Conservation (phyloP, 2,113 vertebrate species). For the Neogobius melanostomus region DNA sequence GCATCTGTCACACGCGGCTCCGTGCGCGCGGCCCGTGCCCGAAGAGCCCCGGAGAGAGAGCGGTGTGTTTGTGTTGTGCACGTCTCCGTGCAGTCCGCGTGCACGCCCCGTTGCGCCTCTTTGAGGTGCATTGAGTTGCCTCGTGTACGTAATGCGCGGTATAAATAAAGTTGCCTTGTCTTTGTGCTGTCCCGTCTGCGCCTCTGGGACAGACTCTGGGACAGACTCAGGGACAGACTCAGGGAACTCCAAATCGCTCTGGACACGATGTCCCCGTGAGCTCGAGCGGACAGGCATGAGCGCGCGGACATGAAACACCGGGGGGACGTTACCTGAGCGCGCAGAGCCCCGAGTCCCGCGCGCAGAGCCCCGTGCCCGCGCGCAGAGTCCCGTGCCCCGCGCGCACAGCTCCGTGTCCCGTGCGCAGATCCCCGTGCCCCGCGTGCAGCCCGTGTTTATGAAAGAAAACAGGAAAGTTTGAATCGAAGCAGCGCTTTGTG, state of each 20-base stretch:
- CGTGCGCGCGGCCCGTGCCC: background rate
- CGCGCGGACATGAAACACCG: background rate
- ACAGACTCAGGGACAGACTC: too few species aligned
- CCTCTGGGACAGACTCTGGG: too few species aligned
- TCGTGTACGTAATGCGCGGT: too few species aligned
- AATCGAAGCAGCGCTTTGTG: background rate
- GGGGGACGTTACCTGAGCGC: background rate
- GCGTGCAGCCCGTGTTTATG: background rate
- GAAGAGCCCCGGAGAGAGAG: background rate
- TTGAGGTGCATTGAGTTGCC: too few species aligned
- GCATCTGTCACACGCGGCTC: background rate
- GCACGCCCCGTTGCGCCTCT: background rate
- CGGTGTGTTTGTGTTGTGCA: background rate
- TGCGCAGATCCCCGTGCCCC: background rate
- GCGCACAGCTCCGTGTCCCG: too few species aligned
- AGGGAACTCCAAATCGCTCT: background rate
- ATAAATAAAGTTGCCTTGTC: too few species aligned
- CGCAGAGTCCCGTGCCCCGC: background rate
- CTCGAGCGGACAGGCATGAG: background rate
- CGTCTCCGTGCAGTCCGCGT: background rate
- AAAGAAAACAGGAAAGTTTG: background rate
- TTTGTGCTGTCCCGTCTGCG: background rate
- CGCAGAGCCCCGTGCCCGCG: too few species aligned
- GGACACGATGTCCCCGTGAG: background rate
- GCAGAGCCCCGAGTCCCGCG: background rate